These are phyloP conservation scores for Cyanistes caeruleus DNA, from an alignment of 2,113 vertebrate genomes.

Conservation along the genomic window DNA sequence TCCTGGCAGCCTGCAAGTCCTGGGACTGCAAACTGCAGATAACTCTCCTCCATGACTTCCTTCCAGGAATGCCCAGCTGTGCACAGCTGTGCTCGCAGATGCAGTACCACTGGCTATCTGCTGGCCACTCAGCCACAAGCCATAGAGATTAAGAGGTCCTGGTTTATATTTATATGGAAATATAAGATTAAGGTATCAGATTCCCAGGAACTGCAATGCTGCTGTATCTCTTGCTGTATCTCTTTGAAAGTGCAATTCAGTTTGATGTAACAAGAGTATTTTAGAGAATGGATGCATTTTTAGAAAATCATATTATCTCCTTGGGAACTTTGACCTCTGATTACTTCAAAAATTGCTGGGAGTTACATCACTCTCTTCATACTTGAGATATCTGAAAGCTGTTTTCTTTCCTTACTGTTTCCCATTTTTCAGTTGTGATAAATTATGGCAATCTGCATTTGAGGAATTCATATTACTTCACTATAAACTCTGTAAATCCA, in stretches of 20 bases:
- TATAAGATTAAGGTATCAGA: not conserved
- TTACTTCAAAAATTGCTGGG: not conserved
- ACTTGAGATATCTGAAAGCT: not conserved
- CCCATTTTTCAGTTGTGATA: not conserved
- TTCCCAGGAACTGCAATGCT: not conserved
- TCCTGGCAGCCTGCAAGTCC: not conserved
- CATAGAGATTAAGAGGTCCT: not conserved
- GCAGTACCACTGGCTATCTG: accelerated
- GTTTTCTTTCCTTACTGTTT: not conserved
- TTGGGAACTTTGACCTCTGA: not conserved
- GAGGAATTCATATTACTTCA: not conserved
- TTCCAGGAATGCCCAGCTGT: not conserved
- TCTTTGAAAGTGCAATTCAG: not conserved
- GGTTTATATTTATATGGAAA: not conserved
- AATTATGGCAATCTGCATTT: not conserved
- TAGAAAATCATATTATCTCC: not conserved
- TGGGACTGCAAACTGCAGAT: not conserved
- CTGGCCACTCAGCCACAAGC: not conserved
- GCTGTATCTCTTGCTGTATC: not conserved
- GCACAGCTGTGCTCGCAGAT: not conserved
- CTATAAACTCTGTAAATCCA: not conserved
- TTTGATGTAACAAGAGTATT: not conserved
- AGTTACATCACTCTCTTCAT: not conserved
- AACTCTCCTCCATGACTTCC: accelerated
- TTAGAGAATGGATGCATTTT: not conserved